A percentile compares a stretch with the other conserved stretches of the same genome.
Evolutionary conservation across 1,140 invertebrate genomes (phyloP).

Genomic region (Zelostemma sp.): DNA sequence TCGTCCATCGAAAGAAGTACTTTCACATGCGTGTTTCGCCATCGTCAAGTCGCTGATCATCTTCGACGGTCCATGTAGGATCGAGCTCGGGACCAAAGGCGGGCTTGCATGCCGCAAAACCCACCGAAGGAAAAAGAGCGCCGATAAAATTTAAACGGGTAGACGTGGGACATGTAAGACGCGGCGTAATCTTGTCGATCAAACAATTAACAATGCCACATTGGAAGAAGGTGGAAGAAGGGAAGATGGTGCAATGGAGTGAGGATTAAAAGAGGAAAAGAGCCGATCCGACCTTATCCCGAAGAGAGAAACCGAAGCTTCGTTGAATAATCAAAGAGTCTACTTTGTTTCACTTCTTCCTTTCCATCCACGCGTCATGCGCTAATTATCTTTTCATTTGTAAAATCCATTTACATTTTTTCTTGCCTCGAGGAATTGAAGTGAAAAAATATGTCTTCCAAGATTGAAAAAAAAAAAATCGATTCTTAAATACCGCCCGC

Average conservation of each 20-base stretch:
- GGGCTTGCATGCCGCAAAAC: slow-evolving; percentile 22
- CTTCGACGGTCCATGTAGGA: slow-evolving; percentile 16
- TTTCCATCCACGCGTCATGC: slow-evolving; percentile 57
- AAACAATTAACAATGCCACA: slow-evolving; percentile 70
- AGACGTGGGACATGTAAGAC: slow-evolving; percentile 66
- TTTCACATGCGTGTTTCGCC: slow-evolving; percentile 8
- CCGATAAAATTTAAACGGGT: slow-evolving; percentile 50
- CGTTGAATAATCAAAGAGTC: slow-evolving; percentile 45
- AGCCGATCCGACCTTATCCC: slow-evolving; percentile 41
- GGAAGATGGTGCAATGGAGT: slow-evolving; percentile 42
- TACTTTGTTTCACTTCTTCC: slow-evolving; percentile 12
- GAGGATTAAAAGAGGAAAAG: slow-evolving; percentile 52
- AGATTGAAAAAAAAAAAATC: too few species aligned
- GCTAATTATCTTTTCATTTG: slow-evolving; percentile 70
- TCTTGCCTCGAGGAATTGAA: not conserved
- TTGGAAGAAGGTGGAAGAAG: slow-evolving; percentile 47
- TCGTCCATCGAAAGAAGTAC: not conserved
- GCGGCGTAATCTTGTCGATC: slow-evolving; percentile 70
- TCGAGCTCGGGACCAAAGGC: slow-evolving; percentile 19
- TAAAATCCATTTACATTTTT: slow-evolving; percentile 44
- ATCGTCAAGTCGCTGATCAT: slow-evolving; percentile 29
- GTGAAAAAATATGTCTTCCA: too few species aligned
- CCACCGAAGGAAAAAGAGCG: slow-evolving; percentile 30
- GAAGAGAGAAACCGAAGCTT: slow-evolving; percentile 43
- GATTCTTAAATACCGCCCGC: too few species aligned